A percentile compares a stretch with the other conserved stretches of the same genome.
Conservation (phyloP, 2,888 invertebrate species). For the Amitus sp. region DNA sequence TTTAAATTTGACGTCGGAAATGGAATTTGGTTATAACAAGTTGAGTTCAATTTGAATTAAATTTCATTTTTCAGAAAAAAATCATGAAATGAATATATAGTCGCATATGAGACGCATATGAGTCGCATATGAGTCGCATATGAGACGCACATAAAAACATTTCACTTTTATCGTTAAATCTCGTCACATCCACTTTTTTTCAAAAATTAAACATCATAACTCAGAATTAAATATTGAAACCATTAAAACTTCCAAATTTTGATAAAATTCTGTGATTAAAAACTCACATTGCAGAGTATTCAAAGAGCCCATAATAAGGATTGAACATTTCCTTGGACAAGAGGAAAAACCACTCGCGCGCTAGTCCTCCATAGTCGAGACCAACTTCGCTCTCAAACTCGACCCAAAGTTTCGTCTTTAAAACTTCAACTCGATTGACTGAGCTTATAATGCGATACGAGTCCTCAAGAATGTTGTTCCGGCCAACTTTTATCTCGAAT, state of each 20-base stretch:
- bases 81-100: too few species aligned
- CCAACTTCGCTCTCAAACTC: constrained; percentile 99
- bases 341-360: constrained; percentile 98
- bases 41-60: too few species aligned
- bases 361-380: constrained; percentile 94
- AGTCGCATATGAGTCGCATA: too few species aligned
- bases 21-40: too few species aligned
- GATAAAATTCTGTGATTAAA: too few species aligned
- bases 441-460: constrained; percentile 95
- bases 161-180: too few species aligned
- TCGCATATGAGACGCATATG: too few species aligned
- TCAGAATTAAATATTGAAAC: too few species aligned
- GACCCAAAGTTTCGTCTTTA: constrained; percentile 98
- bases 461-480: constrained; percentile 94
- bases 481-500: constrained; percentile 94
- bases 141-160: too few species aligned
- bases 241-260: constrained; percentile 1
- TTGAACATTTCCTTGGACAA: constrained; percentile 99
- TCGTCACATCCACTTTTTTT: too few species aligned
- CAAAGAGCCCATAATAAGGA: constrained; percentile 99
- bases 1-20: too few species aligned
- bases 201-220: neutral
- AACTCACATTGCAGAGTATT: constrained; percentile 98
- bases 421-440: constrained; percentile 87
- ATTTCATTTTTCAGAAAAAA: too few species aligned